Evolutionary conservation across 1,140 invertebrate genomes (phyloP).

Genomic region (Anastrepha ludens): DNA sequence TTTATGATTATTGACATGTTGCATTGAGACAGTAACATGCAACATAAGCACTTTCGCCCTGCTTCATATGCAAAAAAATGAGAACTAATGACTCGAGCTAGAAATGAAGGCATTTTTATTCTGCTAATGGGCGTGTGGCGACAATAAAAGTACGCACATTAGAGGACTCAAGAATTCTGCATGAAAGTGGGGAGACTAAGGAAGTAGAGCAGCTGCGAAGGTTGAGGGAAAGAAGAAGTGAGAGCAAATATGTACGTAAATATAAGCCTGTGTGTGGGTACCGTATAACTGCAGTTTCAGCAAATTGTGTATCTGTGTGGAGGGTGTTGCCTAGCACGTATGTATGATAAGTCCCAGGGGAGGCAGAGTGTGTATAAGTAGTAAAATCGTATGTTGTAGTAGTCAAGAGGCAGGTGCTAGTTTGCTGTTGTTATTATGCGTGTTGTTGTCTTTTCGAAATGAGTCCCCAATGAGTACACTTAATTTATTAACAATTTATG

Average conservation of each 20-base stretch:
- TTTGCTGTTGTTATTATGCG: constrained; percentile 36
- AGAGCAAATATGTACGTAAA: background rate
- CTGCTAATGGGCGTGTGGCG: constrained; percentile 12
- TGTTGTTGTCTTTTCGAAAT: constrained; percentile 49
- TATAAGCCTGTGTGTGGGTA: background rate
- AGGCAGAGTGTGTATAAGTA: background rate
- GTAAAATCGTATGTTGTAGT: background rate
- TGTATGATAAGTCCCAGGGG: constrained; percentile 7
- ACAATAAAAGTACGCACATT: constrained; percentile 15
- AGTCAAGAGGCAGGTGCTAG: constrained; percentile 14
- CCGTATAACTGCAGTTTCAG: background rate
- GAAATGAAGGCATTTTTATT: constrained; percentile 30
- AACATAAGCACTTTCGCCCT: constrained; percentile 14
- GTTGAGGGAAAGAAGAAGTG: background rate
- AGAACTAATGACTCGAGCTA: constrained; percentile 10
- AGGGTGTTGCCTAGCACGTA: constrained; percentile 9
- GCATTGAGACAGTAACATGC: constrained; percentile 35
- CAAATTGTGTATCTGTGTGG: background rate
- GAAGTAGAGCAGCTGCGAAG: background rate
- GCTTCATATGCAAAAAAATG: background rate
- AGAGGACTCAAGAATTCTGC: background rate
- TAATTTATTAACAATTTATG: constrained; percentile 57
- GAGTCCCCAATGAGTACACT: constrained; percentile 53
- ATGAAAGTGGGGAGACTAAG: background rate
- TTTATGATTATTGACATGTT: constrained; percentile 51